Percentiles rank a stretch among this genome's conserved stretches.
These are phyloP conservation scores for Takifugu ocellatus DNA, from an alignment of 2,797 vertebrate genomes.

Conservation along the genomic window DNA sequence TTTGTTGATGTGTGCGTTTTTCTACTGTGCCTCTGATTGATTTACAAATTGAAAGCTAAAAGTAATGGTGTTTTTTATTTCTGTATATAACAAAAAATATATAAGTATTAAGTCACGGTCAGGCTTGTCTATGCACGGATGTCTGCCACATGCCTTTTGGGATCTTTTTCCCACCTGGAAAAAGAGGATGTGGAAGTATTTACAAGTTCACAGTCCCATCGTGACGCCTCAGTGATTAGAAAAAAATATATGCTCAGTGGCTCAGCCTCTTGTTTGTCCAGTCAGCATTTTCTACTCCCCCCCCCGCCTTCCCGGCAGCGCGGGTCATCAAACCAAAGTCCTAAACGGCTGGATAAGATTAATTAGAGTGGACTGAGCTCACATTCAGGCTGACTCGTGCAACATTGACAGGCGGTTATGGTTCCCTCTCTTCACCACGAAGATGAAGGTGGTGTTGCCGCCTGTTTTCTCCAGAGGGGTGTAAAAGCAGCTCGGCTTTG, in stretches of 20 bases:
- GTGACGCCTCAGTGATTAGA: constrained; percentile 20
- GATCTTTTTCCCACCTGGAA: constrained; percentile 11
- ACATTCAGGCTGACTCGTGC: constrained; percentile 20
- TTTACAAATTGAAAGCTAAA: constrained; percentile 4
- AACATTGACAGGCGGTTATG: constrained; percentile 16
- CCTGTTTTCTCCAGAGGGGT: constrained; percentile 1
- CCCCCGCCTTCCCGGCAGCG: constrained; percentile 15
- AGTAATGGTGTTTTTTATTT: constrained; percentile 11
- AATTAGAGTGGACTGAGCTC: constrained; percentile 26
- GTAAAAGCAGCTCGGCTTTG: constrained; percentile 10
- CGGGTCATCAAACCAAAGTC: constrained; percentile 35
- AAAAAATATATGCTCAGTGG: constrained; percentile 29
- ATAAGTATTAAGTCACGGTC: constrained; percentile 14
- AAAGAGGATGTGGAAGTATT: constrained; percentile 9
- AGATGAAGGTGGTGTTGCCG: neutral
- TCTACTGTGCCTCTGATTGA: constrained; percentile 19
- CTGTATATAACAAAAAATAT: constrained; percentile 3
- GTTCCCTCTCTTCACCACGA: constrained; percentile 6
- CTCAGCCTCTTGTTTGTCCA: constrained; percentile 31
- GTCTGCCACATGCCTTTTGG: constrained; percentile 18
- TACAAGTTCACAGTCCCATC: constrained; percentile 25
- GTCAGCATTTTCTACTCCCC: constrained; percentile 25
- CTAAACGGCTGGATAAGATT: constrained; percentile 31
- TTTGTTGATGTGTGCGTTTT: constrained; percentile 16
- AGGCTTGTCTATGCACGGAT: constrained; percentile 35